Evolutionary conservation across 2,888 invertebrate species (phyloP), one percentile per base, ranked within the genome.

Genomic region (Aleiodes testaceus): DNA sequence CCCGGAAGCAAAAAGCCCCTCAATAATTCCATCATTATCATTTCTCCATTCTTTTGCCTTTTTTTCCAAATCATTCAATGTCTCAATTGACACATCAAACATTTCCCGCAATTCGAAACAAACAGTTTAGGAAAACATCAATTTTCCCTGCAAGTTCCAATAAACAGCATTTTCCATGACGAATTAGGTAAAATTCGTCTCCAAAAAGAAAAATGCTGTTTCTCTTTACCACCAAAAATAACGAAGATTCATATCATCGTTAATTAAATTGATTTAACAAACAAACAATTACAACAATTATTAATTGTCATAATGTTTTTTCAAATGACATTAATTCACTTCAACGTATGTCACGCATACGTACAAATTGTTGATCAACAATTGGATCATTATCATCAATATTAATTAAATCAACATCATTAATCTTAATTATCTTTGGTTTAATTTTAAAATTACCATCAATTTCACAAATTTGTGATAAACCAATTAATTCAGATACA

Each of bases 281-380:
- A 77, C 36, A 42, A 20, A n/a, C n/a, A 30, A 59, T 30, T 18
- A 16, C 59, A 59, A 59, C 42, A 42, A 36, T 18, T 6, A 18
- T 59, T 36, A 26, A 36, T 18, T 6, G 42, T 59, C 16, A 42
- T 45, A 70, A 71, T 72, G 71, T 76, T 55, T 9, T 12, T 18
- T n/a, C 36, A 59, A 59, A 59, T 59, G 36, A 36, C 36, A 22
- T 59, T 64, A 65, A 66, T 70, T 65, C 26, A 72, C 70, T 78
- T 87, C 87, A 87, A 74, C 87, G 87, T 83, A 87, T 82, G 72
- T 87, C 87, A 50, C 84, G 85, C 81, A 86, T 84, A 74, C 86
- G 84, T 53, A 83, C 82, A 75, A 85, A 84, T 74, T 86, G 85
- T 59, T 83, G 82, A 12, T 80, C 82, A 18, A 83, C 74, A 36